These are phyloP conservation scores for Latrodectus elegans DNA, from an alignment of 2,888 invertebrate genomes.

Conservation along the genomic window DNA sequence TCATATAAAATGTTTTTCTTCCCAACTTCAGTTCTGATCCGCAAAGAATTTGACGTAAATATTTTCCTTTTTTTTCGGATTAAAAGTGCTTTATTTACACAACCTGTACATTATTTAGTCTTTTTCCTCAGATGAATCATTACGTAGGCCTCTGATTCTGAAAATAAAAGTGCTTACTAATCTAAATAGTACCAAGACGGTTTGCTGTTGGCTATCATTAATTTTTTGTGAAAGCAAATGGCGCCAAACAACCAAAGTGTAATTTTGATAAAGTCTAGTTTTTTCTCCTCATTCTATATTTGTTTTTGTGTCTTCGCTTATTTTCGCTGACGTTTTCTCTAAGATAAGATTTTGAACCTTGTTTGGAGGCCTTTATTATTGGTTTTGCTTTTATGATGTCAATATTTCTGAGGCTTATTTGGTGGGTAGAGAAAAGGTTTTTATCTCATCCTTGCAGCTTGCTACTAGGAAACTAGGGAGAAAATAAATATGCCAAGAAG, in stretches of 20 bases:
- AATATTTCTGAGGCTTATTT: conserved; percentile 36
- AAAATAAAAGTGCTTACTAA: conserved; percentile 19
- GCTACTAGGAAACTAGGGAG: conserved; percentile 28
- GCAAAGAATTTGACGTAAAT: too few relatives aligned
- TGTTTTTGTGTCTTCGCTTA: not conserved
- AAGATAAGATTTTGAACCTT: conserved; percentile 16
- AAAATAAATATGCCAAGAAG: conserved; percentile 38
- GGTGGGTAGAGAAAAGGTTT: conserved; percentile 22
- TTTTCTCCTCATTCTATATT: not conserved
- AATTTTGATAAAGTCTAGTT: conserved; percentile 29
- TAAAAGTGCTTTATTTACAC: too few relatives aligned
- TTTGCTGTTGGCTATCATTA: conserved; percentile 25
- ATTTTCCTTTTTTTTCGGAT: too few relatives aligned
- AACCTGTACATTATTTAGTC: too few relatives aligned
- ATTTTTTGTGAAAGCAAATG: conserved; percentile 26
- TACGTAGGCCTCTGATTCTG: not conserved
- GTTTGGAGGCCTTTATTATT: not conserved
- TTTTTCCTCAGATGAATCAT: too few relatives aligned
- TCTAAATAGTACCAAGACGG: conserved; percentile 25
- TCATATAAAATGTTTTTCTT: too few relatives aligned
- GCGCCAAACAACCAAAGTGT: conserved; percentile 4
- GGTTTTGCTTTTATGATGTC: conserved; percentile 26
- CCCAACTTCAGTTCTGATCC: too few relatives aligned
- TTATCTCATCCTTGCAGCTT: conserved; percentile 52
- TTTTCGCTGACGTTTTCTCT: conserved; percentile 1